These are phyloP conservation scores for Paratrypauchen microcephalus DNA, from an alignment of 2,797 vertebrate species.

Conservation along the genomic window DNA sequence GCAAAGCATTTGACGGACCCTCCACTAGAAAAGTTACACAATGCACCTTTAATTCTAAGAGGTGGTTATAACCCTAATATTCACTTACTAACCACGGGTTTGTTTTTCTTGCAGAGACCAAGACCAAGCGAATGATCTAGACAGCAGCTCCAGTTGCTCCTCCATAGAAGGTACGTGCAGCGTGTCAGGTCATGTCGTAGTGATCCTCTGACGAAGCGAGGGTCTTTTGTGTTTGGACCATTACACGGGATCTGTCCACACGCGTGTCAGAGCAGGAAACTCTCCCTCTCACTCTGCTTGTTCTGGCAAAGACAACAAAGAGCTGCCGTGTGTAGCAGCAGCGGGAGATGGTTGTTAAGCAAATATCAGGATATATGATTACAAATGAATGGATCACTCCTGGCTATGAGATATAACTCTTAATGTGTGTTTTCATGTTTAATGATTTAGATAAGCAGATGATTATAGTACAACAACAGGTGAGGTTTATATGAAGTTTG, in stretches of 20 bases:
- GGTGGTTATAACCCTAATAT: neutral
- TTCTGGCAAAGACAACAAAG: slow-evolving; percentile 12
- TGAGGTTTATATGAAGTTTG: neutral
- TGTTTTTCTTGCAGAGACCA: slow-evolving; percentile 54
- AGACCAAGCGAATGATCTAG: slow-evolving; percentile 69
- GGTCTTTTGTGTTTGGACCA: slow-evolving; percentile 33
- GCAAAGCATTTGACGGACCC: too few relatives aligned
- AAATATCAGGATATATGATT: slow-evolving; percentile 1
- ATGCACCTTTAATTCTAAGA: neutral
- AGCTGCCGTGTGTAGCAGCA: neutral
- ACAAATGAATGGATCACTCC: neutral
- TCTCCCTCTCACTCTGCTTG: slow-evolving; percentile 23
- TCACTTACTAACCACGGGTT: neutral
- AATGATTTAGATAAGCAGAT: neutral
- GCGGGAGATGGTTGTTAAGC: slow-evolving; percentile 1
- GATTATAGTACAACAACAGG: neutral
- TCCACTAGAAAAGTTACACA: too few relatives aligned
- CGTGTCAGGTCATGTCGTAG: slow-evolving; percentile 30
- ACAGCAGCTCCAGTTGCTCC: slow-evolving; percentile 53
- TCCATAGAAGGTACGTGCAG: slow-evolving; percentile 67
- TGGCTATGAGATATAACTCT: neutral
- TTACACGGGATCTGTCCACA: slow-evolving; percentile 46
- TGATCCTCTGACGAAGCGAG: slow-evolving; percentile 20
- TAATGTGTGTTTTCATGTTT: neutral
- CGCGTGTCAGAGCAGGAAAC: slow-evolving; percentile 34